Percentiles rank a stretch among this genome's conserved stretches.
These are phyloP conservation scores for Ophonus ardosiacus DNA, from an alignment of 2,888 invertebrate genomes.

Conservation along the genomic window DNA sequence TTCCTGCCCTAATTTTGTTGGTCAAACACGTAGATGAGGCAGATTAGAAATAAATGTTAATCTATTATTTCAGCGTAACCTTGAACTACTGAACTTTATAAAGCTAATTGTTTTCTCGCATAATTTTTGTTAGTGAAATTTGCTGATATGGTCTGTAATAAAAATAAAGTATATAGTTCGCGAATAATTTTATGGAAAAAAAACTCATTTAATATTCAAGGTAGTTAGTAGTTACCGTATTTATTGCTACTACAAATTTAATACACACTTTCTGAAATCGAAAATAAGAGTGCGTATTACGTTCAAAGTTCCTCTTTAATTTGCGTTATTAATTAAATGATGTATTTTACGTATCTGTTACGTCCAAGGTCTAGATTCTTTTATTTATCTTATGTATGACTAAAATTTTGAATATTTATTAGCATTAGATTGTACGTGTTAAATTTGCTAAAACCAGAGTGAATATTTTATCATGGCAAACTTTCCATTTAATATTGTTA, in stretches of 20 bases:
- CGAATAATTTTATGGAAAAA: neutral
- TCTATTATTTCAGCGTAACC: neutral
- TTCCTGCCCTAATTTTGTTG: neutral
- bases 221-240: neutral
- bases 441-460: no score
- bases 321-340: no score
- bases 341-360: no score
- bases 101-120: neutral
- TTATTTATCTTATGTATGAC: no score
- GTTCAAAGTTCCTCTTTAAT: no score
- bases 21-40: neutral
- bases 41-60: neutral
- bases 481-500: no score
- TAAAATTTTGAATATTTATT: no score
- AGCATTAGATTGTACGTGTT: no score
- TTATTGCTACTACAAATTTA: neutral
- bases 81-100: slow-evolving; percentile 4
- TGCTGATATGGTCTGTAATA: neutral
- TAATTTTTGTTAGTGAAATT: neutral
- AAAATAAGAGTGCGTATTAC: no score
- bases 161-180: neutral
- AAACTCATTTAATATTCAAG: neutral
- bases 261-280: no score
- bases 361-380: no score
- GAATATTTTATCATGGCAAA: no score